Conservation (phyloP, 2,797 vertebrate species). For the Ptychadena robeensis region DNA sequence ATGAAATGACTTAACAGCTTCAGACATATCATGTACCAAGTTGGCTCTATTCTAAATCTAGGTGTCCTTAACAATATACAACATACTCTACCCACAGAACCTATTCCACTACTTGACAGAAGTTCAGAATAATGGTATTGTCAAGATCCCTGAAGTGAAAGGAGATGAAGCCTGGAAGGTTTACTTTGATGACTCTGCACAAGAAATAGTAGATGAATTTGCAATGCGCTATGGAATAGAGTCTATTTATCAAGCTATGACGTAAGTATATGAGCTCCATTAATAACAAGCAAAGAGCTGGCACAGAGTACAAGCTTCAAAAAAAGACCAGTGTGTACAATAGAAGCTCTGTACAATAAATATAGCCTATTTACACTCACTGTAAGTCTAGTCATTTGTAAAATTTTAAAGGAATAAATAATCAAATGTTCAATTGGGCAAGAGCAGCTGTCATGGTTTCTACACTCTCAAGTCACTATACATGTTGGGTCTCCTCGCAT, state of each 20-base stretch:
- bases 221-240: slow-evolving; percentile 97
- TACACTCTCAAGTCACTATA: too few relatives aligned
- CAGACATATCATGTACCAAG: background rate
- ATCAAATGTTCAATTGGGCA: too few relatives aligned
- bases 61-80: slow-evolving; percentile 61
- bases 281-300: slow-evolving; percentile 15
- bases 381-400: background rate
- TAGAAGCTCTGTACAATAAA: background rate
- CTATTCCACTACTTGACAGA: slow-evolving; percentile 95
- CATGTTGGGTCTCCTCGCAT: too few relatives aligned
- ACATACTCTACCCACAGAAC: slow-evolving; percentile 78
- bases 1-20: background rate
- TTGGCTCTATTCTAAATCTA: slow-evolving; percentile 45
- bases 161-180: slow-evolving; percentile 98
- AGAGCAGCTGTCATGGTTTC: too few relatives aligned
- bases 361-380: background rate
- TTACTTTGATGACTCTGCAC: slow-evolving; percentile 92
- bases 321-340: background rate
- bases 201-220: slow-evolving; percentile 98
- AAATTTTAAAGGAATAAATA: background rate
- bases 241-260: slow-evolving; percentile 99
- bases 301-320: background rate
- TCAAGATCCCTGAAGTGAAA: slow-evolving; percentile 93
- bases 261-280: slow-evolving; percentile 80
- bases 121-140: slow-evolving; percentile 85